These are phyloP conservation scores for Agrenia bidenticulata DNA, from an alignment of 2,888 invertebrate genomes.

Conservation along the genomic window DNA sequence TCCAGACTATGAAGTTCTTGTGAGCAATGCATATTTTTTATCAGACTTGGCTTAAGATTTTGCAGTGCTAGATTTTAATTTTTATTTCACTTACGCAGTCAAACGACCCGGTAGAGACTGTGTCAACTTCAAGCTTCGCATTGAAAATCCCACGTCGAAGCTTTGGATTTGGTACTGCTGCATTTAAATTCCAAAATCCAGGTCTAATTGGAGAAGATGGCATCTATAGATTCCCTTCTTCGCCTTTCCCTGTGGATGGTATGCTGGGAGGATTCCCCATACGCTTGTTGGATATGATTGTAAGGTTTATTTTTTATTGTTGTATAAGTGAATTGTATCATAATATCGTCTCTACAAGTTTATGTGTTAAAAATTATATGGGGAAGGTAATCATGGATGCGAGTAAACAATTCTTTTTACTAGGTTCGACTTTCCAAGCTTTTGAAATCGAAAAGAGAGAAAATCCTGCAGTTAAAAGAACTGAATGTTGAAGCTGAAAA, in stretches of 20 bases:
- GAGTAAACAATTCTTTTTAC: too few relatives aligned
- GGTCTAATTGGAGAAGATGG: conserved; percentile 57
- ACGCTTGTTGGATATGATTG: conserved; percentile 77
- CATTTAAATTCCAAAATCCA: conserved; percentile 56
- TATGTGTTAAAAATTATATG: too few relatives aligned
- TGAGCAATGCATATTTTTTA: conserved; percentile 51
- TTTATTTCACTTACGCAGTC: conserved; percentile 60
- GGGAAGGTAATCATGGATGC: too few relatives aligned
- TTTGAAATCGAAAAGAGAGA: conserved; percentile 75
- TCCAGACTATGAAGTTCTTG: conserved; percentile 91
- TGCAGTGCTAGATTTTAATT: background rate
- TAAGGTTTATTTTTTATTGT: conserved; percentile 54
- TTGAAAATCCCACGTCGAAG: conserved; percentile 75
- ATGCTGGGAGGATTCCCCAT: conserved; percentile 79
- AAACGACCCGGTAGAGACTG: conserved; percentile 86
- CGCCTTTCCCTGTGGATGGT: conserved; percentile 58
- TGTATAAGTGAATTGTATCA: too few relatives aligned
- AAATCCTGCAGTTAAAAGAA: conserved; percentile 75
- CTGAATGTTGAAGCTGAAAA: conserved; percentile 91
- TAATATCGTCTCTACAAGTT: too few relatives aligned
- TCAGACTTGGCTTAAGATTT: background rate
- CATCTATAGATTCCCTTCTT: conserved; percentile 55
- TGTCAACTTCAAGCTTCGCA: conserved; percentile 79
- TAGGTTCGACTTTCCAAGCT: conserved; percentile 81
- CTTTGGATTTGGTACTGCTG: conserved; percentile 44